These are phyloP conservation scores for Sebastes trivittatus DNA, from an alignment of 2,797 vertebrate genomes.

Conservation along the genomic window DNA sequence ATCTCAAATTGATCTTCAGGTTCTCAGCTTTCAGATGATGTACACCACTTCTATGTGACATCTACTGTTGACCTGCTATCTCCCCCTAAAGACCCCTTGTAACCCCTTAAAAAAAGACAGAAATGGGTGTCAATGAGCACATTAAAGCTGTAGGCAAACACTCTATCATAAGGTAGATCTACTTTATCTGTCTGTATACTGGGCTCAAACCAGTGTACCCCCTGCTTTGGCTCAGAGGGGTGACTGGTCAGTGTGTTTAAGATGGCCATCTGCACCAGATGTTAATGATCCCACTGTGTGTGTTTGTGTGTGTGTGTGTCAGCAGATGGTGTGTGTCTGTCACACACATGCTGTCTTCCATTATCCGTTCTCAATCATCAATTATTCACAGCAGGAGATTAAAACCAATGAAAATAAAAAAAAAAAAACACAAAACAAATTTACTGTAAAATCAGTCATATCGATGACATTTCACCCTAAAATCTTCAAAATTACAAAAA, in stretches of 20 bases:
- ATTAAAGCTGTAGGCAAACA: background rate
- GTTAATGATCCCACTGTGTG: slow-evolving; percentile 67
- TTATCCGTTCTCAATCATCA: slow-evolving; percentile 62
- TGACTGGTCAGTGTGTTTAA: slow-evolving; percentile 35
- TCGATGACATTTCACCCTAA: background rate
- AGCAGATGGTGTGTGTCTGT: slow-evolving; percentile 73
- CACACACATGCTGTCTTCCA: slow-evolving; percentile 61
- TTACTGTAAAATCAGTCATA: background rate
- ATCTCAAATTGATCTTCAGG: no score
- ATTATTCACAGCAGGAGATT: slow-evolving; percentile 64
- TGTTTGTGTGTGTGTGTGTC: slow-evolving; percentile 24
- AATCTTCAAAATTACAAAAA: background rate
- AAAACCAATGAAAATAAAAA: slow-evolving; percentile 11
- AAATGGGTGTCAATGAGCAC: background rate
- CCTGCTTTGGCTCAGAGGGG: background rate
- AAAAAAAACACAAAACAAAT: background rate
- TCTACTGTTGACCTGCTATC: no score
- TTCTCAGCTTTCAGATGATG: no score
- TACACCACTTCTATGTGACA: no score
- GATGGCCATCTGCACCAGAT: slow-evolving; percentile 75
- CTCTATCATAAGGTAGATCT: background rate
- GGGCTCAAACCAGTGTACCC: background rate
- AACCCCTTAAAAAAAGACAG: no score
- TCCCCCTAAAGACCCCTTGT: no score
- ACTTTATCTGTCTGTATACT: background rate